phyloP scores from a whole-genome alignment of 2,797 vertebrate species.

The Heterohyrax brucei region DNA sequence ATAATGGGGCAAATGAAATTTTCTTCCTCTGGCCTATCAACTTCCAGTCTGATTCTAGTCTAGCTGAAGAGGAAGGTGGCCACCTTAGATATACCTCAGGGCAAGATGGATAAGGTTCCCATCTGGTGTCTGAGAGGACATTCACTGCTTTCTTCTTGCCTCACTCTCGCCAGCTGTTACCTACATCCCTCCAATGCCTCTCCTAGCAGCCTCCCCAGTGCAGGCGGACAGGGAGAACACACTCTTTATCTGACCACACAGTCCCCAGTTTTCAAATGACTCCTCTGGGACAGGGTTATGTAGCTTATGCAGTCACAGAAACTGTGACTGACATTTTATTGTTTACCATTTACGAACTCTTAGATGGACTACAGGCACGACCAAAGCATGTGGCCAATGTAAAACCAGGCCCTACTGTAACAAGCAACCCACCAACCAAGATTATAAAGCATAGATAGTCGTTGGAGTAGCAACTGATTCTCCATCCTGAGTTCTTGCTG shows the following conservation, averaged over 20 bases:
- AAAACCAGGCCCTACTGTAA: constrained; percentile 59
- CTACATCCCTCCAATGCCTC: neutral
- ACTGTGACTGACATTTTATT: neutral
- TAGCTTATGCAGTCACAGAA: constrained; percentile 12
- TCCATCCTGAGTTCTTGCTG: constrained; percentile 3
- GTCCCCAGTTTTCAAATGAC: neutral
- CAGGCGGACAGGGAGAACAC: neutral
- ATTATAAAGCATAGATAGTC: neutral
- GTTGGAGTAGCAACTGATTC: constrained; percentile 17
- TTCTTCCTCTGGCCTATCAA: constrained; percentile 28
- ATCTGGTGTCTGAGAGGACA: constrained; percentile 36
- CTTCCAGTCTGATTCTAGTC: constrained; percentile 27
- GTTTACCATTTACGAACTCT: constrained; percentile 51
- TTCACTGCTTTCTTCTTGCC: constrained; percentile 1
- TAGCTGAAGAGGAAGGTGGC: neutral
- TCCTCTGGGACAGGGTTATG: constrained; percentile 28
- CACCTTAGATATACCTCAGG: neutral
- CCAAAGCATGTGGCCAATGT: constrained; percentile 10
- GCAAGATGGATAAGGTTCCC: neutral
- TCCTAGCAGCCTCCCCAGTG: neutral
- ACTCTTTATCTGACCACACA: neutral
- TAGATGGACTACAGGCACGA: constrained; percentile 18
- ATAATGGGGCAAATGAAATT: constrained; percentile 9
- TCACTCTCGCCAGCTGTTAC: neutral
- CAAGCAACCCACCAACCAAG: constrained; percentile 67